These are phyloP conservation scores for Antheraea yamamai DNA, from an alignment of 2,888 invertebrate species.

Conservation along the genomic window DNA sequence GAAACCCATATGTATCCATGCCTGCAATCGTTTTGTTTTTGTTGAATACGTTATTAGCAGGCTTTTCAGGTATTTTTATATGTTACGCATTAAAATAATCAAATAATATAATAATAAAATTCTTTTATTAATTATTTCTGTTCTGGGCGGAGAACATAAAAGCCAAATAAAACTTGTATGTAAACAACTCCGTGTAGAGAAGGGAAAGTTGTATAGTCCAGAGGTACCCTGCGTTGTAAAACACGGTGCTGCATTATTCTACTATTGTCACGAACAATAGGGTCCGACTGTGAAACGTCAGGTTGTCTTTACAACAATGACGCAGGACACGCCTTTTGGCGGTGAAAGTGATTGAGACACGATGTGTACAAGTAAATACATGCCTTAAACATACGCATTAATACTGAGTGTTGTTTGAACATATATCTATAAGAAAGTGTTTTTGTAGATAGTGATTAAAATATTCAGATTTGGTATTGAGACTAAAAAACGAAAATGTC, in stretches of 20 bases:
- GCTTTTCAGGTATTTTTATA: too few relatives aligned
- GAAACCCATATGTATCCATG: too few relatives aligned
- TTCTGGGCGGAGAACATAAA: background rate
- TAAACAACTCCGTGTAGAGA: background rate
- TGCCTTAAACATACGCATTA: background rate
- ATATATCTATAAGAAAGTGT: background rate
- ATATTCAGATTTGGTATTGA: background rate
- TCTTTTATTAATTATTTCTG: background rate
- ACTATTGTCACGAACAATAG: conserved; percentile 59
- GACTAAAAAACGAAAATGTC: background rate
- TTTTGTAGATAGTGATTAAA: background rate
- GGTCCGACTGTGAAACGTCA: conserved; percentile 38
- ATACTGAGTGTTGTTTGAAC: background rate
- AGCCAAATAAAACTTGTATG: background rate
- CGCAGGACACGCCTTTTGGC: conserved; percentile 35
- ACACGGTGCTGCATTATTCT: conserved; percentile 52
- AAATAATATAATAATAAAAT: background rate
- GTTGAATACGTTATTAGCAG: too few relatives aligned
- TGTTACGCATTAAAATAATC: background rate
- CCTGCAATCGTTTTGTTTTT: too few relatives aligned
- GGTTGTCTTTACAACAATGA: conserved; percentile 39
- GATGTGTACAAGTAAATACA: conserved; percentile 6
- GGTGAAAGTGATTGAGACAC: conserved; percentile 44
- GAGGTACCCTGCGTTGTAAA: conserved; percentile 31
- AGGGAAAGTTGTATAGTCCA: conserved; percentile 42